Base-by-base conservation (phyloP, 2,888 invertebrate genomes). In the Agrenia bidenticulata region DNA sequence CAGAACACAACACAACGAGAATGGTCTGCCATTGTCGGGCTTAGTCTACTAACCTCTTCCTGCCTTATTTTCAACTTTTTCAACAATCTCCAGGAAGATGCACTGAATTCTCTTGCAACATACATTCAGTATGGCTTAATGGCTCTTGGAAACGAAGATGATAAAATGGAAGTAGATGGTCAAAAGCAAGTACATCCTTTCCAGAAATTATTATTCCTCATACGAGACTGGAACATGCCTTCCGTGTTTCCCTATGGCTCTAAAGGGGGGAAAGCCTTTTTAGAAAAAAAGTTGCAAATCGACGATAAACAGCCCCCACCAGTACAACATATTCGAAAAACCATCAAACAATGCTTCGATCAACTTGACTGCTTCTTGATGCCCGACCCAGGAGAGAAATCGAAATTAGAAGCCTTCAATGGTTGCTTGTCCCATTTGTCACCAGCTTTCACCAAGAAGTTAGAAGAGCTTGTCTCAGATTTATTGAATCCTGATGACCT, bases 331-430 rank as follows among this genome's bases (percentile, higher is more conserved):
- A 83, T 90, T 53, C 85, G 99, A 62, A 88, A 88, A 78, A 96
- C 98, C 82, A 96, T 99, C 75, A 87, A 89, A 73, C 89, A 92
- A 17, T 98, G 98, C 81, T 99, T 99, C 83, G 86, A 89, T 13
- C 89, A 93, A 80, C 94, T 98, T 77, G 90, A 91, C 27, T 97
- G 98, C 81, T 99, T 93, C 83, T 84, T 99, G 67, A 89, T 99
- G 92, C 99, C 99, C 51, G 97, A 98, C 84, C 98, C 98, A 0
- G 69, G 69, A 4, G 57, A 66, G 11, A 45, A 41, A 49, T 69
- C 68, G 1, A 64, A 61, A 2, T 19, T 53, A 21, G 53, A 55
- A 11, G 50, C 55, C 15, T 72, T 67, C 24, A 68, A 55, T 2
- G 72, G 72, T n/a, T 19, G 61, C 11, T 54, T 70, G 53, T 5